These are phyloP conservation scores for Accipiter cooperii DNA, from an alignment of 2,113 vertebrate species.

Conservation along the genomic window DNA sequence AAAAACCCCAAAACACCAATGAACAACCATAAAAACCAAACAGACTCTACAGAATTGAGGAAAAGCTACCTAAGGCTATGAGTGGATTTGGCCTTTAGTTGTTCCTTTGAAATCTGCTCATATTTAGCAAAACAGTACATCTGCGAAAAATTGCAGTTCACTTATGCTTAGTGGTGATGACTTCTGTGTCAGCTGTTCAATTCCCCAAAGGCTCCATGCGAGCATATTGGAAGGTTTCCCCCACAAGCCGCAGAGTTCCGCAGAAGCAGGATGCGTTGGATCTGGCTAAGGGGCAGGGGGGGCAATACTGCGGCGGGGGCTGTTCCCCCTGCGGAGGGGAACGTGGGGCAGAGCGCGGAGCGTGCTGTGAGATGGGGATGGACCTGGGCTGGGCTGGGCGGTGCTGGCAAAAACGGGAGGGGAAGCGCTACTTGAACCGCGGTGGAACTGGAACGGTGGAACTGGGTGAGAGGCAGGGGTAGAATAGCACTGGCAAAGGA, in stretches of 20 bases:
- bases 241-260: neutral
- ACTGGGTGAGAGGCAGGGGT: neutral
- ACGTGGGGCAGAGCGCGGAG: neutral
- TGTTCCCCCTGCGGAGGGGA: neutral
- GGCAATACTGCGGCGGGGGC: neutral
- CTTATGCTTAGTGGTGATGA: neutral
- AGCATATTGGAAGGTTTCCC: neutral
- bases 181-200: neutral
- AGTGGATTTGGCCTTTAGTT: neutral
- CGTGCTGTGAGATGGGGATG: neutral
- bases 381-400: rapidly evolving
- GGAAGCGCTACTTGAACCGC: neutral
- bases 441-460: neutral
- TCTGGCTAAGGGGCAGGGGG: neutral
- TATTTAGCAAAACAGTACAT: neutral
- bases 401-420: neutral
- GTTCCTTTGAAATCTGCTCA: neutral
- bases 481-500: neutral
- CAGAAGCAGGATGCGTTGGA: neutral
- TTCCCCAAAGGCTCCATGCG: neutral
- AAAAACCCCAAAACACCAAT: neutral
- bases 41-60: neutral
- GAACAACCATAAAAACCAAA: neutral
- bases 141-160: neutral
- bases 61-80: neutral